Evolutionary conservation across 2,797 vertebrate genomes (phyloP).

Genomic region (Anguilla megastoma): DNA sequence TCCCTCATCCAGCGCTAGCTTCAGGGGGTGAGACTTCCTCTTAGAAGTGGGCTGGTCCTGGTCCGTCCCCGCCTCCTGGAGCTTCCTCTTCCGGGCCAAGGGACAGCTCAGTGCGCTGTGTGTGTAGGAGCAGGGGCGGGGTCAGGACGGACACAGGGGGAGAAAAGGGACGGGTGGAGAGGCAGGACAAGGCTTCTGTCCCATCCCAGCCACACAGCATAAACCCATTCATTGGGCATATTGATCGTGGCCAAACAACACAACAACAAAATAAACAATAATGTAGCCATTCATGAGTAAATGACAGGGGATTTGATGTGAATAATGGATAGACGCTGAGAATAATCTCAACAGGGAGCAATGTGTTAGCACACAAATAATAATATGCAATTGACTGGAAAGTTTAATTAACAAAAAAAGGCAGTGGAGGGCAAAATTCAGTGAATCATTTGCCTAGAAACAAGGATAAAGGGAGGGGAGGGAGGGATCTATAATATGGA

Average conservation of each 20-base stretch:
- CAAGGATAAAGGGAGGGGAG: slow-evolving; percentile 43
- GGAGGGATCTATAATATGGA: slow-evolving; percentile 68
- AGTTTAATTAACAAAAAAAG: slow-evolving; percentile 70
- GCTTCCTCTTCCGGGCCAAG: slow-evolving; percentile 89
- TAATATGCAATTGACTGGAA: slow-evolving; percentile 68
- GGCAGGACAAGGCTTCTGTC: not conserved
- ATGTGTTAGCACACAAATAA: slow-evolving; percentile 55
- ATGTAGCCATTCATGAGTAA: slow-evolving; percentile 29
- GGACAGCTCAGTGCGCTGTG: slow-evolving; percentile 89
- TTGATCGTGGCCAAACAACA: not conserved
- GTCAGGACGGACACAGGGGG: not conserved
- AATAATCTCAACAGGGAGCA: slow-evolving; percentile 55
- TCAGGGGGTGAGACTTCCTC: slow-evolving; percentile 89
- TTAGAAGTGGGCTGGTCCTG: slow-evolving; percentile 78
- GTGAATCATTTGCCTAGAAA: slow-evolving; percentile 70
- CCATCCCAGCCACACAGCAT: not conserved
- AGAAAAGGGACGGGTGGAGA: not conserved
- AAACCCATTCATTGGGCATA: slow-evolving; percentile 6
- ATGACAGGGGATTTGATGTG: slow-evolving; percentile 39
- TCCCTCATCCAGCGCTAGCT: slow-evolving; percentile 87
- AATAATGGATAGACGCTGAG: slow-evolving; percentile 45
- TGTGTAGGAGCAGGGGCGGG: not conserved
- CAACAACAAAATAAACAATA: slow-evolving; percentile 24
- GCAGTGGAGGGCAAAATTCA: slow-evolving; percentile 70
- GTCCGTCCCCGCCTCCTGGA: slow-evolving; percentile 78